phyloP scores from a whole-genome alignment of 2,888 invertebrate genomes.

The Unio pictorum region DNA sequence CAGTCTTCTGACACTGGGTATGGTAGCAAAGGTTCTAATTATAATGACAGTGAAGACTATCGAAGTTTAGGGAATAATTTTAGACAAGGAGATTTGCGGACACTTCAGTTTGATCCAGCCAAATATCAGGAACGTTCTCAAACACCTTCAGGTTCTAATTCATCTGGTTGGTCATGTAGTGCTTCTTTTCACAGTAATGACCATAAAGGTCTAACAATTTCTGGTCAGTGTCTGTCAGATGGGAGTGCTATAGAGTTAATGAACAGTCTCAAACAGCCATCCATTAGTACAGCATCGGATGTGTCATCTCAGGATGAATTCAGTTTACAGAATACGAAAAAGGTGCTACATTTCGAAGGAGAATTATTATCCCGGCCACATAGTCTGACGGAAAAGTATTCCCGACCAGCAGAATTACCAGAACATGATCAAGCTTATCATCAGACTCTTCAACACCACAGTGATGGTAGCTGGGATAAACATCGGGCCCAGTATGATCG shows the following conservation, averaged over 20 bases:
- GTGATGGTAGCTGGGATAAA: background rate
- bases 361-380: slow-evolving; percentile 30
- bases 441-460: slow-evolving; percentile 4
- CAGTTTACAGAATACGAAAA: slow-evolving; percentile 54
- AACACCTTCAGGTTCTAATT: slow-evolving; percentile 35
- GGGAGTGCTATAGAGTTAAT: slow-evolving; percentile 25
- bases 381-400: slow-evolving; percentile 31
- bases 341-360: slow-evolving; percentile 52
- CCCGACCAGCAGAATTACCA: slow-evolving; percentile 8
- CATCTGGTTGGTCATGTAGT: slow-evolving; percentile 57
- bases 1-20: slow-evolving; percentile 30
- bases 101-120: slow-evolving; percentile 48
- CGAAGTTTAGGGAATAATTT: slow-evolving; percentile 2
- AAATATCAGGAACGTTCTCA: slow-evolving; percentile 51
- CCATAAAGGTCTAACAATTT: slow-evolving; percentile 30
- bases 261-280: slow-evolving; percentile 10
- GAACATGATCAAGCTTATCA: slow-evolving; percentile 8
- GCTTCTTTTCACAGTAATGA: slow-evolving; percentile 49
- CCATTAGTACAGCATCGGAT: slow-evolving; percentile 40
- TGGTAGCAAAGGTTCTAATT: slow-evolving; percentile 20
- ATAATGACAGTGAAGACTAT: slow-evolving; percentile 18
- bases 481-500: slow-evolving; percentile 23
- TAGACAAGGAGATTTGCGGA: slow-evolving; percentile 22
- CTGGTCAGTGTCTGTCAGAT: slow-evolving; percentile 36
- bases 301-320: slow-evolving; percentile 56